These are phyloP conservation scores for Leuciscus waleckii DNA, from an alignment of 2,797 vertebrate species.

Conservation along the genomic window DNA sequence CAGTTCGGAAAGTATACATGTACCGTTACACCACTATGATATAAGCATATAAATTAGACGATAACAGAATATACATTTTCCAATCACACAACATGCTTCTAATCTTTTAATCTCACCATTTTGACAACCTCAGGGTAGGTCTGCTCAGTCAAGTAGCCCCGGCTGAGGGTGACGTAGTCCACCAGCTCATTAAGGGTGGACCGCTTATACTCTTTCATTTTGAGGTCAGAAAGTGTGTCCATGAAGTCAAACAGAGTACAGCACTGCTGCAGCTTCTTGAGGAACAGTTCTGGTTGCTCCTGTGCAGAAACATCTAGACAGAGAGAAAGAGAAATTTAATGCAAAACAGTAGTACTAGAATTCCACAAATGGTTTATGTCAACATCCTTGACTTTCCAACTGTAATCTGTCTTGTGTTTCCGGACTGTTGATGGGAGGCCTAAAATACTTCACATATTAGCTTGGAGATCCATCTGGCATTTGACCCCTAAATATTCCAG, in stretches of 20 bases:
- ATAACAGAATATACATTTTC: neutral
- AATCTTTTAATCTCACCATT: conserved; percentile 85
- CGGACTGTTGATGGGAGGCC: neutral
- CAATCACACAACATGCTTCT: neutral
- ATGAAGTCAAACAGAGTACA: conserved; percentile 99
- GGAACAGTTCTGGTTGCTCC: conserved; percentile 99
- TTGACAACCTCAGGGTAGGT: conserved; percentile 99
- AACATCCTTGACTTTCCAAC: conserved; percentile 3
- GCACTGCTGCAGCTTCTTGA: conserved; percentile 99
- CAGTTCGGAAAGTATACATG: too few relatives aligned
- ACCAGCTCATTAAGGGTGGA: conserved; percentile 99
- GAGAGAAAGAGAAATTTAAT: neutral
- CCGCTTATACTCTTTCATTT: conserved; percentile 99
- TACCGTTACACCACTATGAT: too few relatives aligned
- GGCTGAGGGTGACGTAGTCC: conserved; percentile 99
- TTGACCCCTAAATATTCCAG: conserved; percentile 18
- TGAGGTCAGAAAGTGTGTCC: conserved; percentile 99
- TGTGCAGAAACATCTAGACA: conserved; percentile 92
- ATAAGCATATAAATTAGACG: neutral
- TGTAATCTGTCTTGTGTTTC: neutral
- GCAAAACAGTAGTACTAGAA: neutral
- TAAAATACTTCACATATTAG: conserved; percentile 22
- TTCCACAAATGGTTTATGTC: conserved; percentile 1
- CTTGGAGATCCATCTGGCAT: conserved; percentile 10
- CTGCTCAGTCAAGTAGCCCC: conserved; percentile 99